Percentiles rank a stretch among this genome's conserved stretches.
Conservation (phyloP, 1,140 invertebrate species). For the Alviniconcha marisindica region DNA sequence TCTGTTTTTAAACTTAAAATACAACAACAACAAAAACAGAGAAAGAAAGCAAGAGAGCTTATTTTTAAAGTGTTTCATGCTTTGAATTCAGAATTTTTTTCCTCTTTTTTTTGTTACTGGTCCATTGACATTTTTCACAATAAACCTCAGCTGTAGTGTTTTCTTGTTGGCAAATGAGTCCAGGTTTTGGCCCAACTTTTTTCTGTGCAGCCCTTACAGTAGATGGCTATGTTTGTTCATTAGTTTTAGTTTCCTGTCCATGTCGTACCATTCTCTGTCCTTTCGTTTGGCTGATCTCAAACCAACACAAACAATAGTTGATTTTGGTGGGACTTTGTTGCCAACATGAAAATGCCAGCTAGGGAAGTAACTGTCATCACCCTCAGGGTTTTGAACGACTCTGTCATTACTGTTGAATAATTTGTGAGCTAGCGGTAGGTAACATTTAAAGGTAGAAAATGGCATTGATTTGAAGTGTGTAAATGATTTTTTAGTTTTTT, state of each 20-base stretch:
- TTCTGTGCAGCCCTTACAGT: not conserved
- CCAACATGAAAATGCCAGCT: slow-evolving; percentile 34
- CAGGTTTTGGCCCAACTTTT: not conserved
- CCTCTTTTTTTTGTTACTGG: not conserved
- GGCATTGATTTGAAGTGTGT: not conserved
- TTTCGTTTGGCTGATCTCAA: not conserved
- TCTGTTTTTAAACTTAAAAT: too few species aligned
- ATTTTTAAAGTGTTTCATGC: too few species aligned
- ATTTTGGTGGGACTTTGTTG: not conserved
- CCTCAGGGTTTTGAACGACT: slow-evolving; percentile 28
- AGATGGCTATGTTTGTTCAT: slow-evolving; percentile 6
- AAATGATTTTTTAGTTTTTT: not conserved
- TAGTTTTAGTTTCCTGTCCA: slow-evolving; percentile 3
- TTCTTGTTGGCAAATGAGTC: slow-evolving; percentile 27
- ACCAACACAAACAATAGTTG: not conserved
- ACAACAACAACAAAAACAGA: too few species aligned
- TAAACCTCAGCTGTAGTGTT: not conserved
- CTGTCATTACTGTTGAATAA: slow-evolving; percentile 23
- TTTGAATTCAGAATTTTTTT: too few species aligned
- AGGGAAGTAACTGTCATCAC: not conserved
- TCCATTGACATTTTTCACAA: not conserved
- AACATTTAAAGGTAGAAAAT: not conserved
- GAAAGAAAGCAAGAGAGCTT: too few species aligned
- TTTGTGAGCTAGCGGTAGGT: not conserved
- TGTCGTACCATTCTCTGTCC: not conserved